Evolutionary conservation across 1,140 invertebrate species (phyloP), one percentile per base, ranked within the genome.

Genomic region (Diachasma alloeum): DNA sequence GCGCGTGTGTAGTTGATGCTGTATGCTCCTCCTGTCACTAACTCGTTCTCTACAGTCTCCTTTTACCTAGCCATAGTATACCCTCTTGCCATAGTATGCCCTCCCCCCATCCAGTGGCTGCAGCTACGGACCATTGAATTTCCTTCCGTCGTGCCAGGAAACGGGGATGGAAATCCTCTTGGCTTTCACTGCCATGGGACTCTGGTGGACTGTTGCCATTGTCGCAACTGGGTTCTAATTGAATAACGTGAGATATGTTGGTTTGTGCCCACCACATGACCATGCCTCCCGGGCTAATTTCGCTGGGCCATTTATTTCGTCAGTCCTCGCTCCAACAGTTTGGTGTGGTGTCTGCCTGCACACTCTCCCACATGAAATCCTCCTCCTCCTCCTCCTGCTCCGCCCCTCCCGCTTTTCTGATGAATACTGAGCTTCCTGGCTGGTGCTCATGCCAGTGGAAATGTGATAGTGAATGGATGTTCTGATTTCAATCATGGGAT

Each of bases 191-290:
- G 53, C 39, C 13, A 37, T 24, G 53, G 15, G 24, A 72, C 48
- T 72, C 56, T 63, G 13, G 72, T 39, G 36, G 15, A 66, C 44
- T 56, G 19, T 63, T 66, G 59, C 69, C 48, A 75, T 70, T 76
- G 75, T 74, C 68, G 42, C 73, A 53, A 66, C 46, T 19, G 44
- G 26, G 19, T 74, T 78, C 73, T 78, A 78, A 78, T 78, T 78
- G 68, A 78, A 78, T 78, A 75, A 78, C 73, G 77, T 78, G 77
- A 75, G 77, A 78, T 75, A 78, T 72, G 77, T 72, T 72, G 68
- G 69, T 19, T 53, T 42, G 36, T 39, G 17, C 48, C 66, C 26
- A 26, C 36, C 72, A 73, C 67, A 78, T 78, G 73, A 78, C 76
- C 72, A 59, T 71, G 19, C 48, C 73, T 68, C 11, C 36, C 37